Evolutionary conservation across 2,113 vertebrate species (phyloP).

Genomic region (Calyptommatus sinebrachiatus): DNA sequence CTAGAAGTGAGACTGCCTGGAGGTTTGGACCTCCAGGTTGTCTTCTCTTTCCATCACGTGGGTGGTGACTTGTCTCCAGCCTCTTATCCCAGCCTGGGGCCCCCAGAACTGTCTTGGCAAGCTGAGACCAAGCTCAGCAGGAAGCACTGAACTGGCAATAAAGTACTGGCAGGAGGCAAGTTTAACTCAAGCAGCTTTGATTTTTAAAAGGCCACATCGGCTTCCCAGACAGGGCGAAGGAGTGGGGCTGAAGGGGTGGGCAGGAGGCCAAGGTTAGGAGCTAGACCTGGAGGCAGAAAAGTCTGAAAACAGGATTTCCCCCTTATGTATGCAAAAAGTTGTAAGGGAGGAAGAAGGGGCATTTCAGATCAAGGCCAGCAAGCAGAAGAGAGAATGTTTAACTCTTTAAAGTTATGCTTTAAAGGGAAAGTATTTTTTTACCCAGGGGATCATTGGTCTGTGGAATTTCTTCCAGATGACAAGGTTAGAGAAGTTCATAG

Average conservation of each 20-base stretch:
- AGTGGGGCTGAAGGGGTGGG: rapidly evolving
- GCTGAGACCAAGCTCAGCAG: constrained; percentile 5
- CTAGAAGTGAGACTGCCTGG: neutral
- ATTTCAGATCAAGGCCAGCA: neutral
- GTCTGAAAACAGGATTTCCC: neutral
- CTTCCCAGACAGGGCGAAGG: neutral
- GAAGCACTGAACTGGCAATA: constrained; percentile 15
- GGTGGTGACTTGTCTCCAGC: neutral
- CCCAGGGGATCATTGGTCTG: too few species aligned
- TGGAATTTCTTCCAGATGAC: too few species aligned
- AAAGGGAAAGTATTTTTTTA: too few species aligned
- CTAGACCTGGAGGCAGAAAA: too few species aligned
- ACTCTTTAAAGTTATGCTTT: neutral
- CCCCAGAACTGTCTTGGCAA: constrained; percentile 1
- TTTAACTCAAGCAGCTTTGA: neutral
- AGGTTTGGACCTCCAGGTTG: neutral
- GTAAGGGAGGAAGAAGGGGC: neutral
- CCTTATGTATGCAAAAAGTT: neutral
- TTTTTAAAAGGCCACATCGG: constrained; percentile 6
- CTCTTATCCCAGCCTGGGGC: neutral
- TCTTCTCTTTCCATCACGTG: neutral
- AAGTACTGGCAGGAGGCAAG: constrained; percentile 11
- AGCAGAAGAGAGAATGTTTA: too few species aligned
- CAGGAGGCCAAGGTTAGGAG: neutral
- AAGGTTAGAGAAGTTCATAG: too few species aligned